Base-by-base conservation (phyloP, 1,140 invertebrate species). In the Bacillus rossius region DNA sequence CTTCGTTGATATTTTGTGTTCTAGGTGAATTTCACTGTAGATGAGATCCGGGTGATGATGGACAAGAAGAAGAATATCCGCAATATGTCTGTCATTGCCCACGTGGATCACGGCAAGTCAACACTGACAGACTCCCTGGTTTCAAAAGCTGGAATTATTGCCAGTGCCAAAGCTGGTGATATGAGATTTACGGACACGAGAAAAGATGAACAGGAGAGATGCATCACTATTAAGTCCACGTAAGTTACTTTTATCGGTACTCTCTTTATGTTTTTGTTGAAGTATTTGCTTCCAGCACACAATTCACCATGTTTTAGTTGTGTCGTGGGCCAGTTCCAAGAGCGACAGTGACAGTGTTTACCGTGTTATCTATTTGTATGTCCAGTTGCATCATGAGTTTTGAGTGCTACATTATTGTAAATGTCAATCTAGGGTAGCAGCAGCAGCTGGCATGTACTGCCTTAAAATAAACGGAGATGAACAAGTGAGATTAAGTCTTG, bases 31-130 rank as follows among this genome's bases (percentile, higher is more conserved):
- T 99, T 99, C 78, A 99, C 97, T 54, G 92, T 99, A 82, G 96
- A 99, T 83, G 95, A 99, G 84, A 99, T 99, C 83, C 92, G 97
- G 83, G 79, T 70, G 73, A 94, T 99, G 87, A 99, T 99, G 97
- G 96, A 99, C 90, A 95, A 95, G 75, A 99, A 99, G 83, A 84
- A 83, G 79, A 99, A 99, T 73, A 99, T 99, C 79, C 88, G 98
- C 75, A 99, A 99, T 81, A 99, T 99, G 97, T 99, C 97, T 74
- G 98, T 99, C 77, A 99, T 99, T 78, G 98, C 98, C 68, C 98
- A 99, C 79, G 98, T 99, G 60, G 98, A 99, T 84, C 98, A 99
- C 77, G 98, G 98, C 73, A 99, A 99, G 79, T 99, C 97, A 65
- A 99, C 98, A 49, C 76, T 99, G 74, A 99, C 98, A 43, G 98